phyloP scores from a whole-genome alignment of 1,140 invertebrate species.

The Lamellibrachia luymesi region DNA sequence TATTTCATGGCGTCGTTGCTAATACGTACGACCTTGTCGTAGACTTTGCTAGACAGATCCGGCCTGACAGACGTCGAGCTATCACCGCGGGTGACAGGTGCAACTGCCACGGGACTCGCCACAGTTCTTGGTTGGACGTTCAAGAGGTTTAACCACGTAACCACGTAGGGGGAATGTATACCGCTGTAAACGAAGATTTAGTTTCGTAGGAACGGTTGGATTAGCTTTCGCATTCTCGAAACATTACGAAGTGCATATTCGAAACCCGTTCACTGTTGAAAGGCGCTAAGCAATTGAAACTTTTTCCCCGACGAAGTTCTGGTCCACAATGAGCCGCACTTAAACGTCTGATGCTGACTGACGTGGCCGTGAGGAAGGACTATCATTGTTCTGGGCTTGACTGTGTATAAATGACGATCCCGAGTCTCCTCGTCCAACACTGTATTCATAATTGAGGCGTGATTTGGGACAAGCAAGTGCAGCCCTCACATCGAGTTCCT shows the following conservation, averaged over 20 bases:
- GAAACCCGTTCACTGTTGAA: too few species aligned
- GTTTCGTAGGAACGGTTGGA: background rate
- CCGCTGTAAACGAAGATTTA: background rate
- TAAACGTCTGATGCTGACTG: too few species aligned
- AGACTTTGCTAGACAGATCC: background rate
- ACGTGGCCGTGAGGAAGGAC: too few species aligned
- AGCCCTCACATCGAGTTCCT: too few species aligned
- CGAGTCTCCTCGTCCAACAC: too few species aligned
- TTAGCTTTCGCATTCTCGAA: background rate
- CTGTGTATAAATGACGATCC: too few species aligned
- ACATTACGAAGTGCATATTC: background rate
- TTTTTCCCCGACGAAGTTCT: too few species aligned
- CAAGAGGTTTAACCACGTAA: background rate
- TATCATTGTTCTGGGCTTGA: too few species aligned
- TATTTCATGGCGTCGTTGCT: background rate
- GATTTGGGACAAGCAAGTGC: too few species aligned
- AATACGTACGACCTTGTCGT: background rate
- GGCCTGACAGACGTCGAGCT: background rate
- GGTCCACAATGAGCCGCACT: too few species aligned
- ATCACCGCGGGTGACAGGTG: background rate
- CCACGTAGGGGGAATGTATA: background rate
- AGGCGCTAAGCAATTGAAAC: too few species aligned
- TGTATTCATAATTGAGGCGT: too few species aligned
- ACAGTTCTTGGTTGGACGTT: background rate
- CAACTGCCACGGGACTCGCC: background rate